Evolutionary conservation across 2,113 vertebrate genomes (phyloP).

Genomic region (Myrmecophaga tridactyla): DNA sequence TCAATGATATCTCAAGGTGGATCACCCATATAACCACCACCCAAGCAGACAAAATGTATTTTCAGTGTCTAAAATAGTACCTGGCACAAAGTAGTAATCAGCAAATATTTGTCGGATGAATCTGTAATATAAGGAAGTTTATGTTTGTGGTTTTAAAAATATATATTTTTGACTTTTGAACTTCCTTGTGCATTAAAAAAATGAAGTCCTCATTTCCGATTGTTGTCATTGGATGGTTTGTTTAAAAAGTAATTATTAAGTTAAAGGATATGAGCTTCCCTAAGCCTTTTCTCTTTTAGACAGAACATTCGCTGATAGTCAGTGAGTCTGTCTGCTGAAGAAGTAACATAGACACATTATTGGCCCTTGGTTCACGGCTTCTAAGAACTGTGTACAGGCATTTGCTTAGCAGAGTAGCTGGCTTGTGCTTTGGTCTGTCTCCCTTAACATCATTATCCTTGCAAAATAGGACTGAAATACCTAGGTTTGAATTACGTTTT

Average conservation of each 20-base stretch:
- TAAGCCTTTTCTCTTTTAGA: not conserved
- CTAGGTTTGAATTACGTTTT: not conserved
- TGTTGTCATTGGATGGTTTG: not conserved
- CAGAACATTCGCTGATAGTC: not conserved
- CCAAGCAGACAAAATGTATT: not conserved
- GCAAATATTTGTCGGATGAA: not conserved
- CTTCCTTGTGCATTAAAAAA: conserved; percentile 33
- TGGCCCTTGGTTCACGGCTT: not conserved
- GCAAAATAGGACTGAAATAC: not conserved
- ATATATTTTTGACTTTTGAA: not conserved
- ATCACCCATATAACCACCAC: not conserved
- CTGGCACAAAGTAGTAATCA: not conserved
- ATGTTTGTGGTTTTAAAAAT: not conserved
- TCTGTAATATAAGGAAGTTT: not conserved
- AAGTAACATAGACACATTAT: not conserved
- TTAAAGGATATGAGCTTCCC: not conserved
- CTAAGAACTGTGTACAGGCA: not conserved
- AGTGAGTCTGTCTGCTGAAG: not conserved
- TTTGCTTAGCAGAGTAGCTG: not conserved
- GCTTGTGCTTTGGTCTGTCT: not conserved
- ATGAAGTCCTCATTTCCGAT: not conserved
- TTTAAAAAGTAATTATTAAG: not conserved
- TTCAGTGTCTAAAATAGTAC: not conserved
- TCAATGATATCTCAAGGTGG: not conserved
- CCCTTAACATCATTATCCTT: not conserved